These are phyloP conservation scores for Octomys mimax DNA, from an alignment of 2,797 vertebrate species.

Conservation along the genomic window DNA sequence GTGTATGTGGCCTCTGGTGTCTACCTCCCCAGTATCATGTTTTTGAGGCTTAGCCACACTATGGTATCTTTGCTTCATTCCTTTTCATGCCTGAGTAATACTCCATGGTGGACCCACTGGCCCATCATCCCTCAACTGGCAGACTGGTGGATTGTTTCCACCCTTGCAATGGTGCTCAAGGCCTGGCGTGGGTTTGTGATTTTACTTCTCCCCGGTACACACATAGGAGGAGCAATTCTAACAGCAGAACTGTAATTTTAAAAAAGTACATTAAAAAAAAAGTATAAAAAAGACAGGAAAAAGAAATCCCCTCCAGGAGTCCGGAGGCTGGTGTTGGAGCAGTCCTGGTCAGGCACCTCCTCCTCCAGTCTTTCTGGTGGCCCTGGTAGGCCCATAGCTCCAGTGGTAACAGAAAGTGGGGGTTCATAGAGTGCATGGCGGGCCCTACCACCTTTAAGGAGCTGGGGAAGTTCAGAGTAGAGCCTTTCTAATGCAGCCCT, in stretches of 20 bases:
- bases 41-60: rapidly evolving
- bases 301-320: neutral
- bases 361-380: neutral
- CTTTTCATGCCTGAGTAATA: neutral
- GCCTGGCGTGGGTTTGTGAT: neutral
- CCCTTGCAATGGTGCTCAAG: neutral
- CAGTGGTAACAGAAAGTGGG: rapidly evolving
- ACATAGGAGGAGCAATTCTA: neutral
- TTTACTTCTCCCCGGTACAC: neutral
- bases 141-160: neutral
- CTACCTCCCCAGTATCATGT: neutral
- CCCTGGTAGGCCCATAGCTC: too few species aligned
- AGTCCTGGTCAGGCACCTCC: neutral
- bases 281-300: neutral
- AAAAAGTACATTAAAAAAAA: neutral
- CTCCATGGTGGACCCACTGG: neutral
- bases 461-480: neutral
- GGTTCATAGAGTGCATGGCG: neutral
- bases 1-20: rapidly evolving
- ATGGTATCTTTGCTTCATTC: rapidly evolving
- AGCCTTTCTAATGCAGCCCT: neutral
- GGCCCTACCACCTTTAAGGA: neutral
- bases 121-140: rapidly evolving
- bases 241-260: neutral
- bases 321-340: neutral